Base-by-base conservation (phyloP, 2,888 invertebrate species). In the Spilosoma lubricipeda region DNA sequence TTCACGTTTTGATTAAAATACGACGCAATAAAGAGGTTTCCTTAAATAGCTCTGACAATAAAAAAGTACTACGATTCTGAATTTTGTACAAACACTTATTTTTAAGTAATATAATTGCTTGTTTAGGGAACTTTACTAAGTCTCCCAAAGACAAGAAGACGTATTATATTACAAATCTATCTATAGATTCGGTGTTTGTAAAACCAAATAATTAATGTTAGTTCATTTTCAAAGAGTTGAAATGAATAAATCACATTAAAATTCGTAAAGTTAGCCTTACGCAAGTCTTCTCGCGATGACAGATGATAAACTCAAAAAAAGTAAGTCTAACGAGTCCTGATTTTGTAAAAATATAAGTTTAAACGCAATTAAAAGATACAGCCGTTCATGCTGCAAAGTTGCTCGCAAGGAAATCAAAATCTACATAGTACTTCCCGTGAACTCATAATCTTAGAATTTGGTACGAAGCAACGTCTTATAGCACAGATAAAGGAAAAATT, bases 1-100 rank as follows among this genome's bases (percentile, higher is more conserved):
- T 72, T 73, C 74, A 77, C 77, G 76, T 76, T 68, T 69, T 71
- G 75, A 79, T 77, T 79, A 72, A 81, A 79, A 71, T 77, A 76
- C 76, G 72, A 76, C 56, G 72, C 77, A 82, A 82, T 83, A 77
- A 75, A 75, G 68, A 66, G 59, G 70, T 73, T 79, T 67, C 52
- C 76, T 63, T 73, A 70, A 83, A 77, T 18, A 75, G 64, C 74
- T 66, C 74, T 73, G 56, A 75, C 68, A 73, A 68, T 68, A 76
- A 48, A 67, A 67, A 67, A 13, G 30, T 11, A 67, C 48, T 33
- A 67, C 33, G 7, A 48, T 11, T 11, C 9, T 27, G 7, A 45
- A 18, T 27, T 18, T 15, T 30, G 30, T 30, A 30, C 7, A 63
- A 30, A 27, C 63, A 30, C 30, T 30, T 63, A 15, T 30, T 63